A percentile compares a stretch with the other conserved stretches of the same genome.
Evolutionary conservation across 1,140 invertebrate species (phyloP).

Genomic region (Meloidogyne floridensis): DNA sequence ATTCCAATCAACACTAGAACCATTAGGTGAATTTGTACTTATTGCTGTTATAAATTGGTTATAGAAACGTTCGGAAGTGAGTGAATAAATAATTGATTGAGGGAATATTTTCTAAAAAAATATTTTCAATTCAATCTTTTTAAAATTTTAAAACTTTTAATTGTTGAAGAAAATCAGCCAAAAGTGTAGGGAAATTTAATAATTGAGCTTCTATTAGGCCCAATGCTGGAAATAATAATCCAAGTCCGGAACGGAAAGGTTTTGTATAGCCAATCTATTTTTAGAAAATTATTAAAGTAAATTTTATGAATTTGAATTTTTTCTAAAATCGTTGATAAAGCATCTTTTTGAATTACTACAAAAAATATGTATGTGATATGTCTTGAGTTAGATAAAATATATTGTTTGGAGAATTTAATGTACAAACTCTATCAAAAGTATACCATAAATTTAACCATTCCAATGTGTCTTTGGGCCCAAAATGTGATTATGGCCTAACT

Average conservation of each 20-base stretch:
- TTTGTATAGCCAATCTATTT: conserved; percentile 22
- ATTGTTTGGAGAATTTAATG: too few species aligned
- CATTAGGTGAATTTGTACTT: conserved; percentile 7
- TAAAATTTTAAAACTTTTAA: not conserved
- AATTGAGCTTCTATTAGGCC: conserved; percentile 20
- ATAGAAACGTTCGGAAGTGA: conserved; percentile 5
- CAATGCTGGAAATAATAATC: conserved; percentile 16
- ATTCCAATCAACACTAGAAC: conserved; percentile 4
- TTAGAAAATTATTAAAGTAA: not conserved
- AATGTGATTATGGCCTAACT: too few species aligned
- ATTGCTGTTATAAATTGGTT: conserved; percentile 22
- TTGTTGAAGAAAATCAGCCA: conserved; percentile 24
- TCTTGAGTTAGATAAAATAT: too few species aligned
- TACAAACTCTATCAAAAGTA: too few species aligned
- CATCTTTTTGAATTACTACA: too few species aligned
- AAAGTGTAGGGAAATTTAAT: conserved; percentile 5
- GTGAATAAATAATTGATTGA: not conserved
- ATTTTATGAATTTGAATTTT: too few species aligned
- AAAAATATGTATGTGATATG: too few species aligned
- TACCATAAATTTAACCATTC: too few species aligned
- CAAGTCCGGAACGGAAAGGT: conserved; percentile 15
- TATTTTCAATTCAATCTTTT: not conserved
- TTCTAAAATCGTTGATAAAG: too few species aligned
- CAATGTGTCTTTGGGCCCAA: too few species aligned
- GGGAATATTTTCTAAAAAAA: conserved; percentile 11